Base-by-base conservation (phyloP, 2,797 vertebrate genomes). In the Champsocephalus esox region DNA sequence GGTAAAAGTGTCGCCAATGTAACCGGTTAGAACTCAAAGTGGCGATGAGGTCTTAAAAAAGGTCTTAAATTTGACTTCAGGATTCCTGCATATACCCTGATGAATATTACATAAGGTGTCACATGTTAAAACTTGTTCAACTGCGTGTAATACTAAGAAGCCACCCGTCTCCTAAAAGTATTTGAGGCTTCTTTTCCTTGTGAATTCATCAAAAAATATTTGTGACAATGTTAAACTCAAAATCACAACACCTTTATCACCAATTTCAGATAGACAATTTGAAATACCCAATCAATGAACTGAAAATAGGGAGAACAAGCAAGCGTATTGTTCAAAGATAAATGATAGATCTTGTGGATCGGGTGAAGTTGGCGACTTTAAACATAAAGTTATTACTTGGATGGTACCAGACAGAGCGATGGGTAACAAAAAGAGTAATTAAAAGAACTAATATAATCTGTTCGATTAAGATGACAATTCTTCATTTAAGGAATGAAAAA, bases 51-150 rank as follows among this genome's bases (percentile, higher is more conserved):
- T 28, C 24, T 28, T 28, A 28, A 28, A 28, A 28, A 28, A 28
- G 24, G 24, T 28, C 24, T 28, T 28, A 28, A 28, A 28, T 28
- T 3, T 3, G 24, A 28, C 24, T 28, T 28, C 24, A 28, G 24
- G 24, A 28, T 28, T 28, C 24, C 24, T 28, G 24, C 24, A 28
- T 28, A 28, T 28, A 28, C 24, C 24, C 24, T 28, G 3, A 28
- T 28, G 24, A 24, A 44, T 12, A 3, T 8, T 63, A 1, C 69
- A 54, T 21, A 12, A 21, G 34, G 9, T 12, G 8, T 28, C 4
- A 4, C 4, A 28, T 28, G 28, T 66, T 79, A 80, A 54, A 32
- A 63, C 16, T 13, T 46, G 12, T 74, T 87, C 58, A 65, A 52
- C 38, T 34, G 52, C 41, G 70, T 79, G 28, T 75, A 41, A 46